Base-by-base conservation (phyloP, 1,140 invertebrate species). In the Drosophila subobscura region DNA sequence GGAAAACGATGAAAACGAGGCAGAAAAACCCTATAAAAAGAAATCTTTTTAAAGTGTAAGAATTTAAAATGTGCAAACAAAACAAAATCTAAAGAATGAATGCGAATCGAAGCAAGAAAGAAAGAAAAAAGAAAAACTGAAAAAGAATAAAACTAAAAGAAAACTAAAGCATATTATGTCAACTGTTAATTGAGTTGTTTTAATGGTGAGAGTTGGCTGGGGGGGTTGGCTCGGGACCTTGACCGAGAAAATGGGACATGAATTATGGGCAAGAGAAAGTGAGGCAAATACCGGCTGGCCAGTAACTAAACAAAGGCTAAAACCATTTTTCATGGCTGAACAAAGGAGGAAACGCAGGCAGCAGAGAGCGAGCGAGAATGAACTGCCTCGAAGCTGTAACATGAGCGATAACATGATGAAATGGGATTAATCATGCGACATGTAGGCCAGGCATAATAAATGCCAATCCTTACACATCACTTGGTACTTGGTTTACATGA, bases 151-250 rank as follows among this genome's bases (percentile, higher is more conserved):
- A 78, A 72, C 74, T 40, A 74, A 81, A 49, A 74, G 52, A 79
- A 64, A 68, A 64, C 59, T 77, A 85, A 80, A 84, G 67, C 60
- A 83, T 81, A 88, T 84, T 88, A 88, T 88, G 83, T 86, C 83
- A 88, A 88, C 78, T 88, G 83, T 88, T 88, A 88, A 88, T 88
- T 83, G 72, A 88, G 74, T 83, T 88, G 83, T 88, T 88, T 88
- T 72, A 88, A 68, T 88, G 81, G 75, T 47, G 44, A 41, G 49
- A 4, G 33, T 4, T 10, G 29, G 0, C 42, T 33, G 41, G 29
- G 23, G 42, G 50, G 16, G 3, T 16, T 27, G 25, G 12, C 25
- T 22, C 16, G 20, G 59, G 27, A 10, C 25, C 25, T 27, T 27
- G 25, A 27, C 25, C 25, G 63, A 40, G 64, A 33, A 67, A 67